A percentile compares a stretch with the other conserved stretches of the same genome.
Evolutionary conservation across 2,888 invertebrate genomes (phyloP).

Genomic region (Iselma pallidipennis): DNA sequence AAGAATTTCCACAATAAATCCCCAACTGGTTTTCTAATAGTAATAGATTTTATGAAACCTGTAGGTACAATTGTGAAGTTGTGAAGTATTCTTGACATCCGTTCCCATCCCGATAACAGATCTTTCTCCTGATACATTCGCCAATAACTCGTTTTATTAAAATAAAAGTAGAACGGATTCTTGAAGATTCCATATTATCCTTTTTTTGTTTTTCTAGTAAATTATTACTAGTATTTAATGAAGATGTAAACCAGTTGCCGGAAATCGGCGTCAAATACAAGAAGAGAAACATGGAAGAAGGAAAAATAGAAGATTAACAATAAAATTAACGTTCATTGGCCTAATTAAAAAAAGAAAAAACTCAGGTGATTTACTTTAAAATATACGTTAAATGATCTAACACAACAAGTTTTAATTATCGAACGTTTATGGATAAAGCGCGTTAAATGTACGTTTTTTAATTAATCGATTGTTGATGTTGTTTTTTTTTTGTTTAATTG

Average conservation of each 20-base stretch:
- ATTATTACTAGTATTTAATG: background rate
- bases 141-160: conserved; percentile 34
- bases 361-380: conserved; percentile 26
- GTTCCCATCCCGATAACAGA: conserved; percentile 45
- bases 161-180: conserved; percentile 33
- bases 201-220: too few relatives aligned
- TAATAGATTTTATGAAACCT: conserved; percentile 20
- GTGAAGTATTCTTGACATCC: conserved; percentile 45
- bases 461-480: background rate
- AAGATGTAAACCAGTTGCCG: conserved; percentile 6
- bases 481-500: background rate
- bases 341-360: conserved; percentile 6
- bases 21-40: conserved; percentile 1
- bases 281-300: background rate
- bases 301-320: too few relatives aligned
- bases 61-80: conserved; percentile 23
- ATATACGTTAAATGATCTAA: conserved; percentile 9
- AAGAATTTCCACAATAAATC: conserved; percentile 5
- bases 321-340: background rate
- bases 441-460: conserved; percentile 11
- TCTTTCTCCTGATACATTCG: too few relatives aligned
- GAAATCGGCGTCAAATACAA: background rate
- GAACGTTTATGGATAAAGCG: conserved; percentile 18
- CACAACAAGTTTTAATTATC: conserved; percentile 13
- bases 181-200: conserved; percentile 20